phyloP scores from a whole-genome alignment of 1,140 invertebrate genomes.

The Batillaria attramentaria region DNA sequence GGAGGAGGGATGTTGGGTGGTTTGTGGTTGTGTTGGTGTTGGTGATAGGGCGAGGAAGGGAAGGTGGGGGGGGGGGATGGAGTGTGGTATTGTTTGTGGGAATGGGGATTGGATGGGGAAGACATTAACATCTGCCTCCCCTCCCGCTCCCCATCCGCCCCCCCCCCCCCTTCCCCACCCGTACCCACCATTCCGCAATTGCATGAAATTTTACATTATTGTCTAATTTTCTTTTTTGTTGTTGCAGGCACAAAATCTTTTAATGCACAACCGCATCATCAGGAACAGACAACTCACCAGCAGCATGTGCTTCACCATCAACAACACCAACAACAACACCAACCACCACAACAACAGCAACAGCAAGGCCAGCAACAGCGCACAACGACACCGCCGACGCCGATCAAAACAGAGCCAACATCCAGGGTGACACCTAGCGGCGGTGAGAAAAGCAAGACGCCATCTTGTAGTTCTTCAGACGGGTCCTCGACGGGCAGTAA shows the following conservation, averaged over 20 bases:
- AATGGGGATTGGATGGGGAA: no score
- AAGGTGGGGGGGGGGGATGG: no score
- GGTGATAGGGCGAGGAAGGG: no score
- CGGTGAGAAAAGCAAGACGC: constrained; percentile 33
- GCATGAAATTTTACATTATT: background rate
- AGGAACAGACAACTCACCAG: background rate
- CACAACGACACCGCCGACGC: background rate
- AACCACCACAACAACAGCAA: background rate
- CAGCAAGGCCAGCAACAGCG: constrained; percentile 17
- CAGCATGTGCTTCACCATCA: background rate
- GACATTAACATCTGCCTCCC: no score
- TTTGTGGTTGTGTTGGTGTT: no score
- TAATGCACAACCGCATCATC: background rate
- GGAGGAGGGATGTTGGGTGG: background rate
- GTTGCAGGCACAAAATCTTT: constrained; percentile 4
- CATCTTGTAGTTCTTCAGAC: constrained; percentile 27
- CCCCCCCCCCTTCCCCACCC: background rate
- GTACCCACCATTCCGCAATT: background rate
- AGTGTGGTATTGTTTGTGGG: no score
- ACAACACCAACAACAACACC: background rate
- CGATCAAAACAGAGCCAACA: constrained; percentile 23
- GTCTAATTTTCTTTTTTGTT: background rate
- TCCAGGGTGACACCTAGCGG: background rate
- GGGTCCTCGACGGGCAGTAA: constrained; percentile 3
- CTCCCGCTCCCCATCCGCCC: no score